A percentile compares a stretch with the other conserved stretches of the same genome.
Conservation (phyloP, 2,797 vertebrate species). For the Clangula hyemalis region DNA sequence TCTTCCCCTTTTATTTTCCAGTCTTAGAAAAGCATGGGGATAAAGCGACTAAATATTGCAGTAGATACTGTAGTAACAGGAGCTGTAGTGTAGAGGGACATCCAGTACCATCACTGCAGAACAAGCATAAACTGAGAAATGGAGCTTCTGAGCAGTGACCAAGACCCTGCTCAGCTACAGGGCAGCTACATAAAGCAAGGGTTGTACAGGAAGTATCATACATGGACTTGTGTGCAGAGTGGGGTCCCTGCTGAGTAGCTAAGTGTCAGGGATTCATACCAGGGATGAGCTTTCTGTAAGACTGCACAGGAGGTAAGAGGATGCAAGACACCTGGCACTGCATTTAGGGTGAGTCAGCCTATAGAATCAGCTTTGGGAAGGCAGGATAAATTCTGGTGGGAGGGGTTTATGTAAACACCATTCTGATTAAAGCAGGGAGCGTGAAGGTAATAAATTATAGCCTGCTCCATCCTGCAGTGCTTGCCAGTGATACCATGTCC, state of each 20-base stretch:
- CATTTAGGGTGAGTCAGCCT: background rate
- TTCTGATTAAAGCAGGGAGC: background rate
- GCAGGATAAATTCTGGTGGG: background rate
- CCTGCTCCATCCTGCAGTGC: background rate
- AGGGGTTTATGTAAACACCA: background rate
- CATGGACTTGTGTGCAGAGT: background rate
- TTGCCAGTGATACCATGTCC: background rate
- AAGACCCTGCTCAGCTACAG: fast-evolving
- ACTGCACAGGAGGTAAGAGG: background rate
- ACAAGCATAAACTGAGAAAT: background rate
- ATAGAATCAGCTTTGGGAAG: background rate
- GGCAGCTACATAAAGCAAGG: background rate
- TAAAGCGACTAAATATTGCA: background rate
- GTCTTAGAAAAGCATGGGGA: background rate
- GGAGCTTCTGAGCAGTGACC: background rate
- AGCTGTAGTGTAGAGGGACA: background rate
- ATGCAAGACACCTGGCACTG: fast-evolving
- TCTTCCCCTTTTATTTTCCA: background rate
- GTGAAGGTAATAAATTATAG: background rate
- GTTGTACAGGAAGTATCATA: background rate
- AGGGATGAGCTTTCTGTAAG: background rate
- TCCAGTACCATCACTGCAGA: background rate
- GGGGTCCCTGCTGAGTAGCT: background rate
- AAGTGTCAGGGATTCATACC: background rate
- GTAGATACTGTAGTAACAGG: background rate